Evolutionary conservation across 2,888 invertebrate genomes (phyloP).

Genomic region (Vannuccia rotundouncinata): DNA sequence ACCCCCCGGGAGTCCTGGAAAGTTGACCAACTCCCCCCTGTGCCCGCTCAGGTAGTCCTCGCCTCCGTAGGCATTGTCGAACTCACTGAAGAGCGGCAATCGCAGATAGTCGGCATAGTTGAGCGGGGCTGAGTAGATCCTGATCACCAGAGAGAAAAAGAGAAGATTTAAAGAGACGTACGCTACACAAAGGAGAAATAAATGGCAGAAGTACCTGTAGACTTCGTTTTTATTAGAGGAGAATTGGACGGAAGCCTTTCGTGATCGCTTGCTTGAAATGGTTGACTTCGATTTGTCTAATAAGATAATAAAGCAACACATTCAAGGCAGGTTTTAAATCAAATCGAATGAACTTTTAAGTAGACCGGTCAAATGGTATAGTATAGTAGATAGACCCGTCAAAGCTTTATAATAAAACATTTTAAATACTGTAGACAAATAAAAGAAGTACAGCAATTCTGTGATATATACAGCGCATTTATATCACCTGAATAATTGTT

Average conservation of each 20-base stretch:
- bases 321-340: too few species aligned
- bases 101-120: slow-evolving; percentile 48
- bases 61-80: slow-evolving; percentile 45
- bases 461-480: too few species aligned
- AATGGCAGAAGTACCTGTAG: slow-evolving; percentile 11
- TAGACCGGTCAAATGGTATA: too few species aligned
- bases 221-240: not conserved
- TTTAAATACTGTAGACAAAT: too few species aligned
- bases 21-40: not conserved
- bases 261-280: not conserved
- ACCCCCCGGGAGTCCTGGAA: not conserved
- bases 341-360: too few species aligned
- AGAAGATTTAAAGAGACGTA: not conserved
- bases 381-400: too few species aligned
- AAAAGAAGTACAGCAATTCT: too few species aligned
- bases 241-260: not conserved
- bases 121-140: slow-evolving; percentile 48
- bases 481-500: not conserved
- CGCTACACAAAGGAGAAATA: not conserved
- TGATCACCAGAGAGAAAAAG: slow-evolving; percentile 39
- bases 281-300: not conserved
- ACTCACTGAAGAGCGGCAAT: slow-evolving; percentile 46
- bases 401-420: too few species aligned
- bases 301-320: too few species aligned
- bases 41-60: not conserved